Base-by-base conservation (phyloP, 2,797 vertebrate species). In the Okamejei kenojei region DNA sequence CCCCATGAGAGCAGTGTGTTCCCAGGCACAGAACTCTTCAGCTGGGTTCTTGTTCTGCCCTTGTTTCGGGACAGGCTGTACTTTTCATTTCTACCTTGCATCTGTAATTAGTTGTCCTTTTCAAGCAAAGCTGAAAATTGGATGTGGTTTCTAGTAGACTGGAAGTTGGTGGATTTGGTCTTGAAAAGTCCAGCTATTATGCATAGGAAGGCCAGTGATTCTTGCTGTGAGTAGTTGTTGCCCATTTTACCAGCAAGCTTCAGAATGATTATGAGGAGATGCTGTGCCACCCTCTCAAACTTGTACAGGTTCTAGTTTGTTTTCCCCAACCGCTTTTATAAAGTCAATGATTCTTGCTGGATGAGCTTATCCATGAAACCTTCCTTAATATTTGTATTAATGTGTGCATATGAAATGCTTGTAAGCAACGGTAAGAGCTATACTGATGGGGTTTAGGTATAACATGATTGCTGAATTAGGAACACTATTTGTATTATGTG, bases 11-110 rank as follows among this genome's bases (percentile, higher is more conserved):
- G 29, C 82, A 86, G 58, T 63, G 26, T 86, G 29, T 63, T 17
- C 58, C 80, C 45, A 58, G 23, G 45, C 13, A 86, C 13, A 7
- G 82, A 86, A 29, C 58, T 32, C 26, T 86, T n/a, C 63, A 17
- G 19, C 63, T 86, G 61, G 4, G 61, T 86, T 63, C 82, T 65
- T 10, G 13, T 65, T 15, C 13, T 63, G 54, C 63, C 17, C 29
- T n/a, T 65, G 58, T 86, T 86, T 86, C 58, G 29, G 82, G 82
- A 86, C 82, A 17, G 58, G 58, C 82, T 86, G 82, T 86, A 15
- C 82, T 84, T 84, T n/a, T 29, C 1, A 84, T 54, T 26, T n/a
- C 81, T 61, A 19, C 29, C 58, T 61, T n/a, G n/a, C 63, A 65
- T n/a, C 54, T n/a, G 15, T 65, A 86, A 86, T 65, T 86, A 86